A percentile compares a stretch with the other conserved stretches of the same genome.
Conservation (phyloP, 2,797 vertebrate genomes). For the Cottoperca gobio region DNA sequence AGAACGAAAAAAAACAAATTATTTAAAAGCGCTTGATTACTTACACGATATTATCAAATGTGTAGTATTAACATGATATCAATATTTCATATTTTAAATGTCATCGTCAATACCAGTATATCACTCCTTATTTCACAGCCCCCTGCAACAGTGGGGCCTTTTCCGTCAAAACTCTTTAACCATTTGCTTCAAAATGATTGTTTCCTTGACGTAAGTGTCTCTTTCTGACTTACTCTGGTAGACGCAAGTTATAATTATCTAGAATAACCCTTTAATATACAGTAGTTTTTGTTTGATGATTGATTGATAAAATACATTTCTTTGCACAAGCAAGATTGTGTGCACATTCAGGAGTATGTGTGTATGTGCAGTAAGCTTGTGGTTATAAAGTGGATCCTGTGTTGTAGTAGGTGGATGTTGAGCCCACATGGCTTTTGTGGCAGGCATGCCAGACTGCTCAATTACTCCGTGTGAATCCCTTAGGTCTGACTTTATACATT, state of each 20-base stretch:
- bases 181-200: background rate
- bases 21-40: no score
- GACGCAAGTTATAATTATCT: background rate
- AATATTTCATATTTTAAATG: no score
- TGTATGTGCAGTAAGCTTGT: background rate
- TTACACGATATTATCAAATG: no score
- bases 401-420: slow-evolving; percentile 3
- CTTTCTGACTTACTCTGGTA: background rate
- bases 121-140: no score
- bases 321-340: background rate
- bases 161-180: background rate
- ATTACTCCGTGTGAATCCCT: slow-evolving; percentile 48
- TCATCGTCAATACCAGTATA: no score
- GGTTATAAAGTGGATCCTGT: slow-evolving; percentile 1
- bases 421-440: slow-evolving; percentile 29
- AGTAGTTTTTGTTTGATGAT: background rate
- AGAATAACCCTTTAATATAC: background rate
- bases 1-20: no score
- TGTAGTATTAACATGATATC: no score
- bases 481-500: slow-evolving; percentile 57
- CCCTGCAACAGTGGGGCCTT: background rate
- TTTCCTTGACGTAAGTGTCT: background rate
- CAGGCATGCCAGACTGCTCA: slow-evolving; percentile 36
- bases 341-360: background rate
- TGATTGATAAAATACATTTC: background rate